Base-by-base conservation (phyloP, 2,113 vertebrate species). In the Varanus komodoensis region DNA sequence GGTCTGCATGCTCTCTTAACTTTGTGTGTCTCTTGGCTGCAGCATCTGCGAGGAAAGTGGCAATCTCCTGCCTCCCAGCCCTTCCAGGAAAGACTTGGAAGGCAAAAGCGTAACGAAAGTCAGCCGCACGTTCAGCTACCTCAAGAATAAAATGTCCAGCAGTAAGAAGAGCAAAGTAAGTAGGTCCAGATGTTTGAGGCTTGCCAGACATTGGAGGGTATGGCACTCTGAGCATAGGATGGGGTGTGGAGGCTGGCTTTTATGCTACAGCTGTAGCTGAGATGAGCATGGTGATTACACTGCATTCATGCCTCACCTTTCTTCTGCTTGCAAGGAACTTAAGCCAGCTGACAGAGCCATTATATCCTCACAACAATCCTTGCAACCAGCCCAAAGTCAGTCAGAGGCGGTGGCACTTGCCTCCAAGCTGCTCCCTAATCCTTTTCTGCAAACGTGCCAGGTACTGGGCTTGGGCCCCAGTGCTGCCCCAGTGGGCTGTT, bases 81-180 rank as follows among this genome's bases (percentile, higher is more conserved):
- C 98, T 71, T 97, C 97, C 84, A 97, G 98, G 83, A 98, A 97
- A 83, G 97, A 98, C 92, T 95, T 93, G 27, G 98, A 99, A 44
- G 95, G 92, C 14, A 99, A 98, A 96, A 94, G 97, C 75, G 97
- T 89, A 80, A 99, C 98, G 0, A 99, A 98, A 98, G 99, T 99
- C 93, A 98, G 98, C 91, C 98, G 99, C 38, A 99, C 99, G 2
- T 99, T 99, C 97, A 99, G 99, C 98, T 99, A 99, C 98, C 98
- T 99, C 98, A 99, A 96, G 97, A 99, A 97, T 96, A 99, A 99
- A 97, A 99, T 99, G 99, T 99, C 98, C 96, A 98, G 98, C 95
- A 97, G 97, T 82, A 99, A 99, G 94, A 99, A 99, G 95, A 98
- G 97, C 94, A 98, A 97, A 97, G 99, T 99, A 94, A 98, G 97